Evolutionary conservation across 1,140 invertebrate species (phyloP).

Genomic region (Drosophila watanabei): DNA sequence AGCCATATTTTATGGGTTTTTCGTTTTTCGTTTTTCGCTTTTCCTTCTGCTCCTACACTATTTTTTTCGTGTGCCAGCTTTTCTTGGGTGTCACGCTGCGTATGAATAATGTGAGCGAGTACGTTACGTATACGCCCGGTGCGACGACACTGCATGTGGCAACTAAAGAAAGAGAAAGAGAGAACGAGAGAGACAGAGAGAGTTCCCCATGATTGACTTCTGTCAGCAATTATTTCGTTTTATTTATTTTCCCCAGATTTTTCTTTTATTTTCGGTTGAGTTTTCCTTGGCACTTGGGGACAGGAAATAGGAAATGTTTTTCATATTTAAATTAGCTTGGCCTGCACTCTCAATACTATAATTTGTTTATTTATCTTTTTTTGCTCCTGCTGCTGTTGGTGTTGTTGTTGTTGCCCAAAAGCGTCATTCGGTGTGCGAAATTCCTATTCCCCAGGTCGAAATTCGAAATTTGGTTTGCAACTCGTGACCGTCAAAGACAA

Average conservation of each 20-base stretch:
- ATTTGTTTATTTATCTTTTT: conserved; percentile 7
- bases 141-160: conserved; percentile 57
- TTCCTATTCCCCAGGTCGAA: conserved; percentile 21
- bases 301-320: conserved; percentile 83
- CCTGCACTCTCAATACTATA: conserved; percentile 26
- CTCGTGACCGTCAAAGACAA: conserved; percentile 46
- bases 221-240: conserved; percentile 55
- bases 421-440: conserved; percentile 38
- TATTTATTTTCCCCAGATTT: conserved; percentile 22
- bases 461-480: conserved; percentile 18
- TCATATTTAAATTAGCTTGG: conserved; percentile 78
- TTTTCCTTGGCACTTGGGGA: conserved; percentile 54
- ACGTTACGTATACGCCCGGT: conserved; percentile 66
- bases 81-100: conserved; percentile 73
- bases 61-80: conserved; percentile 32
- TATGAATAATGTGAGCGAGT: conserved; percentile 70
- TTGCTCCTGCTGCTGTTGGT: neutral
- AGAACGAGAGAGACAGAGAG: neutral
- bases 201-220: conserved; percentile 63
- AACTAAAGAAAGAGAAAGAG: conserved; percentile 6
- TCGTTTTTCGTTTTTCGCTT: conserved; percentile 20
- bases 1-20: conserved; percentile 41
- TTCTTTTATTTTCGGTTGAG: conserved; percentile 9
- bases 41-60: conserved; percentile 1
- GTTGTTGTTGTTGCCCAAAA: neutral